A percentile compares a stretch with the other conserved stretches of the same genome.
Evolutionary conservation across 2,888 invertebrate species (phyloP).

Genomic region (Ptychoptera albimana): DNA sequence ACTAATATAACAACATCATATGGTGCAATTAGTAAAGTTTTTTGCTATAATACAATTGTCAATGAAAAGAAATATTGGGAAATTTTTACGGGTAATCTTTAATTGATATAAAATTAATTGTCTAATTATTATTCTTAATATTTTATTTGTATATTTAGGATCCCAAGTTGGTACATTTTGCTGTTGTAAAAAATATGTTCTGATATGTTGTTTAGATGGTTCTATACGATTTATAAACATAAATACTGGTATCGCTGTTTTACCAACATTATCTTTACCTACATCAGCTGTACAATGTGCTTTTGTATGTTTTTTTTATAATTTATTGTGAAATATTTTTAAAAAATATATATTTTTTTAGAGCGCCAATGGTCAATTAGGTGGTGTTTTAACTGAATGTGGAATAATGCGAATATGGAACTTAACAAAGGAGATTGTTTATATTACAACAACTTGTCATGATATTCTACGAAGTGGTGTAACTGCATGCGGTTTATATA

Average conservation of each 20-base stretch:
- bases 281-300: slow-evolving; percentile 24
- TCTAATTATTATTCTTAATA: background rate
- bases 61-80: slow-evolving; percentile 48
- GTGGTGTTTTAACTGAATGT: slow-evolving; percentile 28
- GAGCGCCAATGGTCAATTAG: slow-evolving; percentile 25
- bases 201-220: slow-evolving; percentile 27
- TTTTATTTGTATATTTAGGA: slow-evolving; percentile 13
- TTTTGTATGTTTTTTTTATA: slow-evolving; percentile 18
- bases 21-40: slow-evolving; percentile 40
- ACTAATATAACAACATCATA: slow-evolving; percentile 38
- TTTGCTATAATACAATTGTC: slow-evolving; percentile 37
- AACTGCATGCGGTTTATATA: slow-evolving; percentile 36
- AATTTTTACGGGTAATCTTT: slow-evolving; percentile 47
- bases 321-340: background rate
- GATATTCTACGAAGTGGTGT: slow-evolving; percentile 31
- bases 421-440: slow-evolving; percentile 16
- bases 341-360: slow-evolving; percentile 9
- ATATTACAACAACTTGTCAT: slow-evolving; percentile 21
- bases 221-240: slow-evolving; percentile 23
- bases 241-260: slow-evolving; percentile 21
- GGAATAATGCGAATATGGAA: slow-evolving; percentile 28
- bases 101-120: slow-evolving; percentile 4
- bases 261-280: slow-evolving; percentile 25
- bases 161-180: slow-evolving; percentile 27
- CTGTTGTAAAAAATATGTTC: slow-evolving; percentile 24